Evolutionary conservation across 2,113 vertebrate genomes (phyloP), one percentile per base, ranked within the genome.

Genomic region (Hippocampus mohnikei): DNA sequence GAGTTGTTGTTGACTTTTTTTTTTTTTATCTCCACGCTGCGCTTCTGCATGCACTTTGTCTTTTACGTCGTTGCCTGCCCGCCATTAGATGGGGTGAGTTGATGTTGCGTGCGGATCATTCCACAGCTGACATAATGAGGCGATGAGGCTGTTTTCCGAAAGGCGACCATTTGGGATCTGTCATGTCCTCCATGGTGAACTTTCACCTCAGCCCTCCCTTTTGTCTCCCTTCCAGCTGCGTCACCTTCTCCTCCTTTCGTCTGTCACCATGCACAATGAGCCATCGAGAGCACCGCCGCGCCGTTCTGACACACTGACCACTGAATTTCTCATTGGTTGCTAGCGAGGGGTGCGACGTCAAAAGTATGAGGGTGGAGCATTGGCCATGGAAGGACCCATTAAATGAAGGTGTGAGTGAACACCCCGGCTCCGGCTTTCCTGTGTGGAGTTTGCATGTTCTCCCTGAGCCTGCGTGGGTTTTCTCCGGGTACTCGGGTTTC

Each of bases 111-210:
- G 52, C 59, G 72, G 68, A 75, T 78, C 81, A 66, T 70, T 76
- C 79, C 73, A 46, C 74, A 80, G 81, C 78, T 81, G 79, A 79
- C 79, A 79, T 81, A 71, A 71, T 81, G 79, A 80, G 82, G 81
- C 66, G 40, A n/a, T 56, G 55, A 56, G 64, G 74, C 64, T 71
- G 48, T 85, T 74, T 83, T 79, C 67, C 5, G 33, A 77, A 77
- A 74, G 74, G 62, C 77, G 67, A 72, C 80, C 74, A 80, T 88
- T 87, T 67, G 72, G 46, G 70, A 87, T 80, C 74, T 86, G 78
- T 86, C 77, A 82, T 69, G 78, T 77, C 73, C 74, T 81, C 82
- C 80, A 66, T 68, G 44, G 67, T 74, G 82, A 81, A 76, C 74
- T 77, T 87, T 77, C 76, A 72, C 74, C 75, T 73, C 60, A 74